A percentile compares a stretch with the other conserved stretches of the same genome.
Conservation (phyloP, 2,888 invertebrate species). For the Vanessa cardui region DNA sequence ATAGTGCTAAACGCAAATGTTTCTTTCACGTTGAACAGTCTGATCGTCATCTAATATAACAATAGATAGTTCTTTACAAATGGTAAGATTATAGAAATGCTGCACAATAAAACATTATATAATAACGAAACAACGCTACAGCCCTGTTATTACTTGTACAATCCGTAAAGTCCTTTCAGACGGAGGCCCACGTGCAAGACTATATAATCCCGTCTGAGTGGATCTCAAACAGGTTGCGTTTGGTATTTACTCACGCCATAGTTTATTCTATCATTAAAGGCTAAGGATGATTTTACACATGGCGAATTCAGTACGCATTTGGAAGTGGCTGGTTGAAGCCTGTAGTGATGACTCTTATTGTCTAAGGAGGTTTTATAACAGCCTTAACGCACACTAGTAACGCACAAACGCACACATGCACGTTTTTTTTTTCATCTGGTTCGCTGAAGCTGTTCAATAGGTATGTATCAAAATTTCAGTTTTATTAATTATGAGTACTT, state of each 20-base stretch:
- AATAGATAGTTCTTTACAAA: not conserved
- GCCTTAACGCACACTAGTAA: too few relatives aligned
- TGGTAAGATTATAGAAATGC: not conserved
- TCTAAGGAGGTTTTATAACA: too few relatives aligned
- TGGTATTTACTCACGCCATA: constrained; percentile 21
- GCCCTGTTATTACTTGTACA: not conserved
- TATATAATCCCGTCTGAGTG: constrained; percentile 55
- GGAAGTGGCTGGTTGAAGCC: too few relatives aligned
- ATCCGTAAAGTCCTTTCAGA: not conserved
- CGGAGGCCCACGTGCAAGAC: constrained; percentile 12
- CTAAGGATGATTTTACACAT: not conserved
- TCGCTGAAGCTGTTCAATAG: too few relatives aligned
- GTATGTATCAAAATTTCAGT: too few relatives aligned
- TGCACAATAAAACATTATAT: constrained; percentile 1
- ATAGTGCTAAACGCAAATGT: too few relatives aligned
- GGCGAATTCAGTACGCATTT: not conserved
- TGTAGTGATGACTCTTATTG: too few relatives aligned
- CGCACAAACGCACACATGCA: too few relatives aligned
- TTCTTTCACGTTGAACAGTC: not conserved
- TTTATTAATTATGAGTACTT: too few relatives aligned
- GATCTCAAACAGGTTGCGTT: constrained; percentile 43
- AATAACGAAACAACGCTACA: not conserved
- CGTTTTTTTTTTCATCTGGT: too few relatives aligned
- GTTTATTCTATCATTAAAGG: constrained; percentile 19
- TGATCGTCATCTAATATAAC: not conserved